Evolutionary conservation across 1,140 invertebrate species (phyloP), one percentile per base, ranked within the genome.

Genomic region (Conus betulinus): DNA sequence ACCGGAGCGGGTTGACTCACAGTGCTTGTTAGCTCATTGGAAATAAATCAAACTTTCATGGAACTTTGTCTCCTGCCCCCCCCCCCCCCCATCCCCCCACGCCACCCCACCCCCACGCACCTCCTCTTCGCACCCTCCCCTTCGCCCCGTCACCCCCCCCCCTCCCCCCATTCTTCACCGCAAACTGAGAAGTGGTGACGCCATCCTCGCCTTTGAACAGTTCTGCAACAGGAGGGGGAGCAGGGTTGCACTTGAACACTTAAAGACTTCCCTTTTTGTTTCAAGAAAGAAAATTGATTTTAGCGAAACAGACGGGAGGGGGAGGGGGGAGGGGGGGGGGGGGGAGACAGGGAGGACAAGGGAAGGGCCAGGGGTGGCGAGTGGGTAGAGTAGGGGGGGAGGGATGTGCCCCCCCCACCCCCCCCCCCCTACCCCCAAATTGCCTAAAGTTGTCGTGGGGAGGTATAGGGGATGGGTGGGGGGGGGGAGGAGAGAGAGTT

Each of bases 11-110:
- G 81, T 51, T n/a, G 5, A 5, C 25, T 67, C 13, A 63, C 60
- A 84, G 82, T 60, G 82, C 82, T 84, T 84, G 55, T 84, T 60
- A 25, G 82, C 82, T 84, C 82, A 15, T 84, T 84, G 23, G 53
- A 63, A 84, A 60, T 84, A 84, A 84, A 84, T 84, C 57, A 84
- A 67, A 39, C 53, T 84, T 83, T 63, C 23, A 84, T 53, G 57
- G 82, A 63, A 60, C 57, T 39, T 39, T 15, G n/a, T 60, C 57
- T 60, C 57, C 57, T 11, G 1, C 78, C 6, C 27, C 51, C 78
- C 78, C 20, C 2, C 8, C 57, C 15, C 8, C 57, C 1, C n/a
- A n/a, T n/a, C 8, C 8, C 57, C 15, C 8, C 15, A 60, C 57
- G 57, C 8, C 8, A 11, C 78, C 78, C 78, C n/a, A 79, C 8